Base-by-base conservation (phyloP, 2,797 vertebrate species). In the Chiroxiphia lanceolata region DNA sequence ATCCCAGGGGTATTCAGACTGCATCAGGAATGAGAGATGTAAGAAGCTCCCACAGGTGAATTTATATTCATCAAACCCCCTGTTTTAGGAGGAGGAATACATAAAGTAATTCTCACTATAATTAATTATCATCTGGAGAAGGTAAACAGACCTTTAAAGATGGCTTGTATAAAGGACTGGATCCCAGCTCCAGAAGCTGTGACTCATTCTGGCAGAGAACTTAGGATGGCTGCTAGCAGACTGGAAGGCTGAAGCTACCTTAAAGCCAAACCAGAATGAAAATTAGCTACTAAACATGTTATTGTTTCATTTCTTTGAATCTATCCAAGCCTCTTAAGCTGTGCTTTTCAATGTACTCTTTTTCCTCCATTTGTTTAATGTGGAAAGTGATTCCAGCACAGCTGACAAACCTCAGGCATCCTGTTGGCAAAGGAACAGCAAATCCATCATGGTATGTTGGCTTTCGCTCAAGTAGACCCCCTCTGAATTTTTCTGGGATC, bases 351-450 rank as follows among this genome's bases (percentile, higher is more conserved):
- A 65, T 64, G 21, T 68, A 75, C 54, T 83, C 13, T 71, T 93
- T 63, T 80, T 12, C n/a, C 34, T 74, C 63, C 77, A 74, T 67
- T 95, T 93, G 48, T 93, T 92, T 95, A 95, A 96, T 57, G 56
- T 89, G 64, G 86, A 83, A 96, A 94, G 67, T 33, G 42, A 94
- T 93, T 92, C 78, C 93, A 96, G 81, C 78, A 85, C 87, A 93
- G 92, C 87, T 92, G 93, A 92, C 92, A 96, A 93, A 95, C 93
- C 95, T 96, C 95, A 97, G 87, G 68, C 92, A 94, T 94, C 53
- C 60, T 71, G 63, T 13, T 89, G 90, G 86, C 89, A 95, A 82
- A 87, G 64, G 33, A 87, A 71, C 44, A 79, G 83, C 70, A 92
- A 92, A 92, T 84, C 36, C 60, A 54, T 82, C 81, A 33, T 15